These are phyloP conservation scores for Pinctada fucata DNA, from an alignment of 2,888 invertebrate genomes.

Conservation along the genomic window DNA sequence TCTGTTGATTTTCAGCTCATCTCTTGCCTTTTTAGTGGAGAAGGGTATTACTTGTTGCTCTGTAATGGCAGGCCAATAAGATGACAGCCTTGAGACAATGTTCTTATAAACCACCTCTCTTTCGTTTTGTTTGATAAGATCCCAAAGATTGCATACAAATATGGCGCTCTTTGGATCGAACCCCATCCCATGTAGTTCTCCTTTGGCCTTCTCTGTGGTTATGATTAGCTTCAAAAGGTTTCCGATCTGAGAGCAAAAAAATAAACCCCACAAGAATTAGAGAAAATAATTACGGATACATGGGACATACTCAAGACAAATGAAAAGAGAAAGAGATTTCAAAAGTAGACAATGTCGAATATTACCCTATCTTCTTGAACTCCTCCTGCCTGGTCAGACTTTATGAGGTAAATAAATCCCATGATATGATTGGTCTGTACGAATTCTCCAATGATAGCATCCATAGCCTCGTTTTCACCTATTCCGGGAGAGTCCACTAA, in stretches of 20 bases:
- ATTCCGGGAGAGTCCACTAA: constrained; percentile 55
- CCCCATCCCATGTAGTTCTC: constrained; percentile 7
- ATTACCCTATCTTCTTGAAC: constrained; percentile 71
- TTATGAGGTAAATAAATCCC: constrained; percentile 72
- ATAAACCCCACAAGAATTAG: not conserved
- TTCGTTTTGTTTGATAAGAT: constrained; percentile 57
- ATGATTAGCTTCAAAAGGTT: constrained; percentile 58
- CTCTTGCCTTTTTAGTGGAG: constrained; percentile 44
- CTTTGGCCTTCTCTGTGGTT: constrained; percentile 47
- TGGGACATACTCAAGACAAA: too few species aligned
- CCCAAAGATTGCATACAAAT: constrained; percentile 71
- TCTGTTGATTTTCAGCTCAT: constrained; percentile 37
- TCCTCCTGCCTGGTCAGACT: constrained; percentile 70
- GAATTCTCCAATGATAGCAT: constrained; percentile 62
- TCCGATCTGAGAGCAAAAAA: constrained; percentile 47
- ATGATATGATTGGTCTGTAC: constrained; percentile 57
- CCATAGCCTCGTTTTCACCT: constrained; percentile 69
- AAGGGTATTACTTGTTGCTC: constrained; percentile 56
- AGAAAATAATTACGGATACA: too few species aligned
- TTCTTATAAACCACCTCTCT: constrained; percentile 57
- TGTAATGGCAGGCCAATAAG: constrained; percentile 64
- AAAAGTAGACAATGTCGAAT: too few species aligned
- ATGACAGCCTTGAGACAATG: constrained; percentile 54
- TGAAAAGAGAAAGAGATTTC: too few species aligned
- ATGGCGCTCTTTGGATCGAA: constrained; percentile 65